Conservation (phyloP, 2,113 vertebrate species). For the Caloenas nicobarica region DNA sequence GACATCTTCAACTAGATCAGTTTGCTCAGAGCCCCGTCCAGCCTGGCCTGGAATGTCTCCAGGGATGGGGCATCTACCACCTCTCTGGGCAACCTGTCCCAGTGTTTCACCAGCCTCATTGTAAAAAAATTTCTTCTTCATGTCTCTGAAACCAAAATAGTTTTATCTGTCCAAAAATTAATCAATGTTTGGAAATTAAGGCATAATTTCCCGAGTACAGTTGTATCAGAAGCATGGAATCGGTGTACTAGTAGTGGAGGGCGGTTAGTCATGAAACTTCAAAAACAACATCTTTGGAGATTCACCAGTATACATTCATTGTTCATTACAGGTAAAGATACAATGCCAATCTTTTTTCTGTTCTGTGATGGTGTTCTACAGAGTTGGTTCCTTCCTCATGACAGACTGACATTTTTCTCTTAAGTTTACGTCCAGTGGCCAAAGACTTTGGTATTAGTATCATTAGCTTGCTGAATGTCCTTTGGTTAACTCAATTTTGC, state of each 20-base stretch:
- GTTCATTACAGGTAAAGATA: not conserved
- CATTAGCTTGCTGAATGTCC: not conserved
- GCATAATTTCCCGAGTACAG: not conserved
- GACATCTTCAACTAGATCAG: too few relatives aligned
- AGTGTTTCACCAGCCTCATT: too few relatives aligned
- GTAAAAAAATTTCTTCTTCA: too few relatives aligned
- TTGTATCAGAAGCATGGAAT: not conserved
- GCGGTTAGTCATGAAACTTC: not conserved
- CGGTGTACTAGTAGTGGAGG: not conserved
- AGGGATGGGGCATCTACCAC: too few relatives aligned
- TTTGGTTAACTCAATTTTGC: not conserved
- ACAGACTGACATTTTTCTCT: not conserved
- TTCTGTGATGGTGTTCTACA: not conserved
- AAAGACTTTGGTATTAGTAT: not conserved
- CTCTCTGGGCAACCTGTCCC: too few relatives aligned
- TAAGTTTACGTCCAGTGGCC: not conserved
- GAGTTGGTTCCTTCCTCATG: not conserved
- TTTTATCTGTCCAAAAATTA: not conserved
- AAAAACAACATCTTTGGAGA: not conserved
- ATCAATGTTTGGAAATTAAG: not conserved
- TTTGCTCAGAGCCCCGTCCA: too few relatives aligned
- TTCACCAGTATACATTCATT: not conserved
- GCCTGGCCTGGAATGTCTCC: too few relatives aligned
- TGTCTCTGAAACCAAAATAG: not conserved
- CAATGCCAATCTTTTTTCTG: accelerated